Evolutionary conservation across 2,888 invertebrate species (phyloP).

Genomic region (Octodonta nipae): DNA sequence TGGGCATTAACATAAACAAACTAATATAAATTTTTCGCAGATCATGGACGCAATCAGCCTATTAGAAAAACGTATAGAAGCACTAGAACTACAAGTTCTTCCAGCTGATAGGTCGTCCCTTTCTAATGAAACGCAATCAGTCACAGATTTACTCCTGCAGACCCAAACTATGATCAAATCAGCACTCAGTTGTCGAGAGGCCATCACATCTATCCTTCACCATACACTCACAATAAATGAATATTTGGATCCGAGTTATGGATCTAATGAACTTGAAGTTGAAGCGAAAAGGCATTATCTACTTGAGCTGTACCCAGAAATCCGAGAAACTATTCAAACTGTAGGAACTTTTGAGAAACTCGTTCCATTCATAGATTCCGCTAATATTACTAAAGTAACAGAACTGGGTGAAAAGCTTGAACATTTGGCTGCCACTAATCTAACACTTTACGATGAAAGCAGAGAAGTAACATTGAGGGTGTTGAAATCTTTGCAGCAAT

Average conservation of each 20-base stretch:
- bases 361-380: neutral
- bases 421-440: neutral
- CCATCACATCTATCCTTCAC: neutral
- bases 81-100: slow-evolving; percentile 36
- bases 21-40: no score
- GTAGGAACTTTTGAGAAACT: neutral
- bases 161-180: neutral
- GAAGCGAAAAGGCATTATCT: neutral
- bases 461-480: neutral
- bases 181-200: neutral
- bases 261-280: neutral
- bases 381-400: neutral
- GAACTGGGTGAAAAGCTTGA: neutral
- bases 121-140: slow-evolving; percentile 20
- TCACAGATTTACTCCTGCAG: neutral
- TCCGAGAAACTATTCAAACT: neutral
- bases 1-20: no score
- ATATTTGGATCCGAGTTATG: neutral
- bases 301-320: neutral
- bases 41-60: slow-evolving; percentile 29
- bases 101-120: slow-evolving; percentile 23
- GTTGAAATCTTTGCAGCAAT: neutral
- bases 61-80: slow-evolving; percentile 36
- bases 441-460: neutral
- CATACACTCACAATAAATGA: neutral